These are phyloP conservation scores for Dromius quadrimaculatus DNA, from an alignment of 2,888 invertebrate species.

Conservation along the genomic window DNA sequence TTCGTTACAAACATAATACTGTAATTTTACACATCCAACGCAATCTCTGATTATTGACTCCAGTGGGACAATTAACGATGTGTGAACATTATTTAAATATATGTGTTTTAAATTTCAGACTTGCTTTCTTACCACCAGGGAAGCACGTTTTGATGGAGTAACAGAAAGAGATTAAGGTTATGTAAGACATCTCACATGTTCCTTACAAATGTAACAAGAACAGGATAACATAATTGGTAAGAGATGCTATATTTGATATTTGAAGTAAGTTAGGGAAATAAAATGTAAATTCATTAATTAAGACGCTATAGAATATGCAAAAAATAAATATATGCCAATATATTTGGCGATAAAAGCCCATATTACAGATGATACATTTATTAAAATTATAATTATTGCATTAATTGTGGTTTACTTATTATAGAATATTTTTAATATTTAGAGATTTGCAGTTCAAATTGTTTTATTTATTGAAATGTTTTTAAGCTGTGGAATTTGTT, in stretches of 20 bases:
- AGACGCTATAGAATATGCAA: no score
- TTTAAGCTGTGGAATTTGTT: no score
- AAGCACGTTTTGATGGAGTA: slow-evolving; percentile 4
- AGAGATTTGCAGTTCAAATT: no score
- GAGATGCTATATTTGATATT: slow-evolving; percentile 7
- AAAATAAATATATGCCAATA: no score
- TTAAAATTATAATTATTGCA: no score
- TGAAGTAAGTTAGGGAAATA: neutral
- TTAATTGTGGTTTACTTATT: no score
- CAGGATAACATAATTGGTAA: slow-evolving; percentile 8
- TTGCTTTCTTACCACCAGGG: slow-evolving; percentile 11
- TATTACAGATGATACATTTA: no score
- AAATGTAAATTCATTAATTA: neutral
- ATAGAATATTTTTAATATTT: no score
- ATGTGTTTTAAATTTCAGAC: slow-evolving; percentile 37
- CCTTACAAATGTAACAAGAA: neutral
- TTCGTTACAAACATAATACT: neutral
- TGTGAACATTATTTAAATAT: slow-evolving; percentile 36
- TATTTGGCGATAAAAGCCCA: no score
- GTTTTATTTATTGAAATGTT: no score
- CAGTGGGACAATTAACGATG: slow-evolving; percentile 1
- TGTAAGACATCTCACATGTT: slow-evolving; percentile 14
- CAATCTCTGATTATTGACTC: slow-evolving; percentile 19
- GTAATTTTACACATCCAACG: neutral
- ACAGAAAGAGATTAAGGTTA: neutral